Percentiles rank a stretch among this genome's conserved stretches.
These are phyloP conservation scores for Asbolus verrucosus DNA, from an alignment of 1,140 invertebrate species.

Conservation along the genomic window DNA sequence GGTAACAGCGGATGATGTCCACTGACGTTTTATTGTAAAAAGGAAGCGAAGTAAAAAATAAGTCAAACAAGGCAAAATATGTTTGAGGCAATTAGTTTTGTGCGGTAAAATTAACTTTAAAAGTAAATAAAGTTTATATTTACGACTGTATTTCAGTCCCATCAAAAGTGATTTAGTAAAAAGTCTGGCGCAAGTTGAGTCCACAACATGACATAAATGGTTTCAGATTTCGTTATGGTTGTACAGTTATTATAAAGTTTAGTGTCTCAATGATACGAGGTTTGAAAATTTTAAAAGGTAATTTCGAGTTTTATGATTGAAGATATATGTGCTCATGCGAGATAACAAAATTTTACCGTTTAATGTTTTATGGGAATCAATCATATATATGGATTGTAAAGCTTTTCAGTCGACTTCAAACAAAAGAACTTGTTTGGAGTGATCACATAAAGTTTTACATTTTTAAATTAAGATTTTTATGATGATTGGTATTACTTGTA, in stretches of 20 bases:
- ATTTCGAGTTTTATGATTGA: conserved; percentile 42
- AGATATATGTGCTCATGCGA: conserved; percentile 36
- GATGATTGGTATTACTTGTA: conserved; percentile 35
- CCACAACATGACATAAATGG: conserved; percentile 11
- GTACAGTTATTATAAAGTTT: conserved; percentile 39
- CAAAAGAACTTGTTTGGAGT: conserved; percentile 39
- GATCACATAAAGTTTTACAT: conserved; percentile 39
- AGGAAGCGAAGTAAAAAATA: too few relatives aligned
- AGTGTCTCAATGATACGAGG: conserved; percentile 36
- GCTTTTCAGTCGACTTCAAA: conserved; percentile 36
- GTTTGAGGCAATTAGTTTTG: too few relatives aligned
- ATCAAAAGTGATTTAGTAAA: conserved; percentile 20
- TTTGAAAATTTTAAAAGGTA: conserved; percentile 42
- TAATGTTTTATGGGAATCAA: conserved; percentile 43
- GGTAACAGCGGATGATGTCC: too few relatives aligned
- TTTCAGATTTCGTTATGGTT: conserved; percentile 19
- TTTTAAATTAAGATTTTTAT: conserved; percentile 44
- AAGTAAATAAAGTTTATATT: not conserved
- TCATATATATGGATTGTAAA: conserved; percentile 45
- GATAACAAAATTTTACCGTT: conserved; percentile 43
- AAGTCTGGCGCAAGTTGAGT: not conserved
- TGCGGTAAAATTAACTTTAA: conserved; percentile 3
- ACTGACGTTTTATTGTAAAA: too few relatives aligned
- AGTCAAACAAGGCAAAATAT: not conserved
- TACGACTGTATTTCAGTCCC: not conserved